A percentile compares a stretch with the other conserved stretches of the same genome.
Evolutionary conservation across 2,113 vertebrate species (phyloP).

Genomic region (Dascyllus trimaculatus): DNA sequence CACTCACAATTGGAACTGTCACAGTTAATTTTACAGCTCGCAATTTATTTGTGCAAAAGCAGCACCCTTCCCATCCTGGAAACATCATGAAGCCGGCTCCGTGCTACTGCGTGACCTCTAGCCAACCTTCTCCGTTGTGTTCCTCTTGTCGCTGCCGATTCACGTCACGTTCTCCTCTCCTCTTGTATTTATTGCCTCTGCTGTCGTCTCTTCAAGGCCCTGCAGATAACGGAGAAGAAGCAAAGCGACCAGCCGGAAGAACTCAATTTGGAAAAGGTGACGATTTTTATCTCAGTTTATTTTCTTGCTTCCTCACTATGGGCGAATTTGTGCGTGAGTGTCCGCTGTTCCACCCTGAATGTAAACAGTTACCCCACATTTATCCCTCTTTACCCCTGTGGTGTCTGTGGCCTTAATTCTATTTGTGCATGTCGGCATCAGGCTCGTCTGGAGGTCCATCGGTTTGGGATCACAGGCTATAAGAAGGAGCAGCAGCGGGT

Average conservation of each 20-base stretch:
- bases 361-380: too few species aligned
- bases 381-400: background rate
- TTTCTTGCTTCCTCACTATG: background rate
- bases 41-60: too few species aligned
- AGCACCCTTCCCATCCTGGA: background rate
- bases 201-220: slow-evolving; percentile 45
- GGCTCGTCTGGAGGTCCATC: slow-evolving; percentile 96
- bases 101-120: slow-evolving; percentile 4
- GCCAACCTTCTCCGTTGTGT: background rate
- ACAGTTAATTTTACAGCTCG: too few species aligned
- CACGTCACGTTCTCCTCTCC: background rate
- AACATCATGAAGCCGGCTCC: too few species aligned
- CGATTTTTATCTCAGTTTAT: background rate
- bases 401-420: background rate
- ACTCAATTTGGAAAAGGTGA: slow-evolving; percentile 93
- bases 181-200: background rate
- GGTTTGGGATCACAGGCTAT: slow-evolving; percentile 95
- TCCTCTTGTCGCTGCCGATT: slow-evolving; percentile 1
- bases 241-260: slow-evolving; percentile 71
- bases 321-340: too few species aligned
- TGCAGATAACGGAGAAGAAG: slow-evolving; percentile 71
- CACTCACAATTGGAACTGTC: too few species aligned
- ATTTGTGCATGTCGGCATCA: slow-evolving; percentile 51
- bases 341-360: too few species aligned
- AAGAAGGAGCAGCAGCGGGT: slow-evolving; percentile 91